Percentiles rank a stretch among this genome's conserved stretches.
Conservation (phyloP, 2,888 invertebrate species). For the Plagiodera versicolora region DNA sequence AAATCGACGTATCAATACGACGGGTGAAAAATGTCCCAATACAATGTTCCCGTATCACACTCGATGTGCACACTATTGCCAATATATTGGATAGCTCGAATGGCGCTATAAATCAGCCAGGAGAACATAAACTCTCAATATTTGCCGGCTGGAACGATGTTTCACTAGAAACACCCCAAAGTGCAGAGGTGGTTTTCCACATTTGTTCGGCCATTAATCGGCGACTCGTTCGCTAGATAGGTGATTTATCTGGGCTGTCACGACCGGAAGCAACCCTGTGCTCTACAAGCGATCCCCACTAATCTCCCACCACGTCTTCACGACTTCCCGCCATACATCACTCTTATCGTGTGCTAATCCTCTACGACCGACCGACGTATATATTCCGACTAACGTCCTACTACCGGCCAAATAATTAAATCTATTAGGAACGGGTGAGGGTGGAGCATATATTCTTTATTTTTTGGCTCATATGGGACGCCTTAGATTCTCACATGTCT, state of each 20-base stretch:
- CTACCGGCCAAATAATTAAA: slow-evolving; percentile 40
- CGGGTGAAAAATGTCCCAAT: slow-evolving; percentile 22
- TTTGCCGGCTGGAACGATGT: slow-evolving; percentile 41
- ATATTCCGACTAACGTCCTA: slow-evolving; percentile 37
- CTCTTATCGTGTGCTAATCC: slow-evolving; percentile 51
- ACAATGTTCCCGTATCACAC: slow-evolving; percentile 21
- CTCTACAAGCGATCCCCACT: slow-evolving; percentile 54
- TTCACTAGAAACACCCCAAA: slow-evolving; percentile 44
- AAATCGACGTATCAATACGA: slow-evolving; percentile 21
- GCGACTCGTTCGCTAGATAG: slow-evolving; percentile 43
- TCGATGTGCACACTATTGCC: slow-evolving; percentile 24
- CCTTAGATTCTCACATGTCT: too few species aligned
- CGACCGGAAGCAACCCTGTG: slow-evolving; percentile 54
- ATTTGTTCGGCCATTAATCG: slow-evolving; percentile 56
- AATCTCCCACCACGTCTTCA: slow-evolving; percentile 54
- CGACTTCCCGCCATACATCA: slow-evolving; percentile 55
- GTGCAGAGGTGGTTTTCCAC: slow-evolving; percentile 55
- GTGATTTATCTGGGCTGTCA: slow-evolving; percentile 55
- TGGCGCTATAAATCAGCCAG: slow-evolving; percentile 36
- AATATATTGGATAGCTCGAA: slow-evolving; percentile 27
- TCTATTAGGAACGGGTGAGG: slow-evolving; percentile 28
- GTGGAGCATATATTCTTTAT: too few species aligned
- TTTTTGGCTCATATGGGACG: too few species aligned
- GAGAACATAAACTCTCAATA: slow-evolving; percentile 42
- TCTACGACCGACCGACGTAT: slow-evolving; percentile 46